Base-by-base conservation (phyloP, 2,888 invertebrate genomes). In the Trichopoda pennipes region DNA sequence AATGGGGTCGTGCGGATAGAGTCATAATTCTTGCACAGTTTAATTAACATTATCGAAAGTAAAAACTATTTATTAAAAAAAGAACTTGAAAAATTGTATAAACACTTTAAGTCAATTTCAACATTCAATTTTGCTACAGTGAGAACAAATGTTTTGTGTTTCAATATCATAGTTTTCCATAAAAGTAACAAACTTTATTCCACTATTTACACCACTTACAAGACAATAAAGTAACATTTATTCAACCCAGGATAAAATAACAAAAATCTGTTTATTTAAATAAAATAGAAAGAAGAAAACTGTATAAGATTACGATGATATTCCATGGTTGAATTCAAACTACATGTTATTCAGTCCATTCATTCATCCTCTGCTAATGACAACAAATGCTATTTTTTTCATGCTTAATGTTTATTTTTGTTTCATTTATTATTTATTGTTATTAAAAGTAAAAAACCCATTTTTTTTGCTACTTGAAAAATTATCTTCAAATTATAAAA, bases 401-500 rank as follows among this genome's bases (percentile, higher is more conserved):
- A n/a, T 21, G 12, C 35, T 73, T 64, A 64, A 74, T 74, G 53
- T 53, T 53, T 76, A 53, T 69, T 69, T 61, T 47, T 47, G 0
- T 63, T 77, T 47, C 61, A 63, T 77, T 77, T 51, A 51, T 77
- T 70, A 77, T 77, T 77, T 77, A 77, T 77, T 77, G 63, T 70
- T 63, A 70, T 77, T 70, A 60, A 60, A 47, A 49, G 44, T 49
- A 19, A 19, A 38, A 35, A 68, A 23, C 4, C 17, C 2, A 4
- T 44, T 60, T 68, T 56, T 68, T 61, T 63, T 69, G 53, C 74
- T 70, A 70, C 81, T 81, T 78, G 77, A 70, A 64, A 77, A 81
- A 81, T 81, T 81, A 74, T 81, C 81, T 78, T 74, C 81, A 81
- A 74, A 81, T 81, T 81, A 77, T 74, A 74, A 60, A 81, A 78